These are phyloP conservation scores for Dermolepida albohirtum DNA, from an alignment of 2,888 invertebrate genomes.

Conservation along the genomic window DNA sequence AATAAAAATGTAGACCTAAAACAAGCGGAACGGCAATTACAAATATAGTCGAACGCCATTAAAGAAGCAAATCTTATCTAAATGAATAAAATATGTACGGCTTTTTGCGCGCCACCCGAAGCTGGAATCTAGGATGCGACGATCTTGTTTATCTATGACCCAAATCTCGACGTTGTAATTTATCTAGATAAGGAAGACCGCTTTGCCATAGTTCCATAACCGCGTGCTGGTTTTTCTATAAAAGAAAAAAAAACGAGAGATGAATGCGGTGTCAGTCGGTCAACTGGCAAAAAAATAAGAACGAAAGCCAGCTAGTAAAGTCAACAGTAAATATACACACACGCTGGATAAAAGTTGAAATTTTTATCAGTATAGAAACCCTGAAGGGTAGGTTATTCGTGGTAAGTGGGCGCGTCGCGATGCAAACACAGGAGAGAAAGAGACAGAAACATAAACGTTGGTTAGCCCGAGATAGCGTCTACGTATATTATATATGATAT, in stretches of 20 bases:
- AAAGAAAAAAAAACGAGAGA: constrained; percentile 36
- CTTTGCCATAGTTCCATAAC: constrained; percentile 46
- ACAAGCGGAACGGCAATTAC: no score
- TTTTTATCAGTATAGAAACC: constrained; percentile 50
- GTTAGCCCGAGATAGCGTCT: constrained; percentile 44
- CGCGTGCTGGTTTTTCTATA: constrained; percentile 39
- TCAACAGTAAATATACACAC: constrained; percentile 38
- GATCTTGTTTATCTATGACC: constrained; percentile 49
- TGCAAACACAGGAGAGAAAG: constrained; percentile 36
- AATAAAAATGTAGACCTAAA: no score
- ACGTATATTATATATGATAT: constrained; percentile 47
- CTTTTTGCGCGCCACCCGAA: neutral
- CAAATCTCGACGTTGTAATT: constrained; percentile 53
- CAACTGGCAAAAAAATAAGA: constrained; percentile 46
- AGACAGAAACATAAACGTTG: constrained; percentile 29
- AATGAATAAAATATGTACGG: no score
- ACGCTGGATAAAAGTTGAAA: constrained; percentile 50
- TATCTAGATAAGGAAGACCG: constrained; percentile 51
- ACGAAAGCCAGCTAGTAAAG: constrained; percentile 22
- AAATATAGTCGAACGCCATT: no score
- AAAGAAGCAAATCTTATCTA: no score
- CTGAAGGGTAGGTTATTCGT: constrained; percentile 30
- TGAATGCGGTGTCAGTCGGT: constrained; percentile 45
- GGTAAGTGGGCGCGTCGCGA: constrained; percentile 11
- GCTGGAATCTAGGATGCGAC: constrained; percentile 16